Conservation (phyloP, 2,113 vertebrate genomes). For the Pteronura brasiliensis region DNA sequence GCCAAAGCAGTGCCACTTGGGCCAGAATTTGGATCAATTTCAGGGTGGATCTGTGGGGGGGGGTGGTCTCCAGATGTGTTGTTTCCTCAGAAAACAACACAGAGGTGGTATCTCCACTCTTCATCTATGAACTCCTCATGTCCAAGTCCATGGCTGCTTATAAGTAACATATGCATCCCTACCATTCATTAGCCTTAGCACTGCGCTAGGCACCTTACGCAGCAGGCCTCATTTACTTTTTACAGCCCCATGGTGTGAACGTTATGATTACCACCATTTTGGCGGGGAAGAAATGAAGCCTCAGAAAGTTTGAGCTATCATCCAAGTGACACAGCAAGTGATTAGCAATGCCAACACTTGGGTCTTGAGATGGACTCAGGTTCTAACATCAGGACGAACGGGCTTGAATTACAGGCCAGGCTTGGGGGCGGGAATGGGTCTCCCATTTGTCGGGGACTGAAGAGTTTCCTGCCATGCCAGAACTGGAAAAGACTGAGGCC, state of each 20-base stretch:
- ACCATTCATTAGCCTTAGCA: neutral
- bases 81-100: neutral
- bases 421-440: neutral
- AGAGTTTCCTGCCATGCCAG: neutral
- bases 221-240: neutral
- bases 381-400: neutral
- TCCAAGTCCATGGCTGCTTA: neutral
- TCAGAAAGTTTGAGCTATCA: neutral
- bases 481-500: neutral
- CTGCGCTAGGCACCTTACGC: neutral
- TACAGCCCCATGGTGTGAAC: neutral
- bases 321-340: neutral
- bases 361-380: neutral
- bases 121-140: neutral
- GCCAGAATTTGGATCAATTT: neutral
- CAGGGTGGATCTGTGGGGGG: neutral
- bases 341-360: neutral
- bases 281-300: neutral
- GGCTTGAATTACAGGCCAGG: neutral
- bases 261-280: neutral
- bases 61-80: neutral
- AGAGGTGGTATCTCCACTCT: too few relatives aligned
- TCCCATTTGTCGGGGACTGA: neutral
- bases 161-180: neutral
- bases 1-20: neutral